A percentile compares a stretch with the other conserved stretches of the same genome.
Conservation (phyloP, 2,888 invertebrate species). For the Crioceris asparagi region DNA sequence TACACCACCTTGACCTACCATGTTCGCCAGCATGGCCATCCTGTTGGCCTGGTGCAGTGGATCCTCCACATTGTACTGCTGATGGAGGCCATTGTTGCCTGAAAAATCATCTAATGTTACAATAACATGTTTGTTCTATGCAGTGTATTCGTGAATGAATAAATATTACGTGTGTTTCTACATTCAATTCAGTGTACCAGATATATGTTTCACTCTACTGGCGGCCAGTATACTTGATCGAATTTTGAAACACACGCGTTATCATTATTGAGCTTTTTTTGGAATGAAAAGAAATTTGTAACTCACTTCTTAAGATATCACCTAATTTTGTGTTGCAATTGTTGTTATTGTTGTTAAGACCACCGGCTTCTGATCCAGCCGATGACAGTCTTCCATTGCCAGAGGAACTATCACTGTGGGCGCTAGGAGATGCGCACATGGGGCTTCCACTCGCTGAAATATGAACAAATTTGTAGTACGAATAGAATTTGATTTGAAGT, state of each 20-base stretch:
- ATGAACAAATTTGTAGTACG: conserved; percentile 8
- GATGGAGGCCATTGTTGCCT: conserved; percentile 48
- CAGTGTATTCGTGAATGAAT: too few relatives aligned
- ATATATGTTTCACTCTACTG: too few relatives aligned
- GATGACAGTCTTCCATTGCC: conserved; percentile 70
- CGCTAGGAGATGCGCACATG: conserved; percentile 72
- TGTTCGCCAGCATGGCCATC: conserved; percentile 62
- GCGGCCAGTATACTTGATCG: too few relatives aligned
- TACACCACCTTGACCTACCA: conserved; percentile 52
- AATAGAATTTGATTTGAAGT: too few relatives aligned
- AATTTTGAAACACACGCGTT: background rate
- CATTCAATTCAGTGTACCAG: too few relatives aligned
- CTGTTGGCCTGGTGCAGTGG: conserved; percentile 46
- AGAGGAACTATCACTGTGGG: conserved; percentile 78
- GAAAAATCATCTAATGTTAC: too few relatives aligned
- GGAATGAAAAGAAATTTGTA: background rate
- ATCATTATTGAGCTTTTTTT: background rate
- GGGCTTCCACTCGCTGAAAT: conserved; percentile 45
- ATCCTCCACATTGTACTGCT: conserved; percentile 54
- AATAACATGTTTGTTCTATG: too few relatives aligned
- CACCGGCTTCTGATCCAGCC: conserved; percentile 66
- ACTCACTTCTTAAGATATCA: conserved; percentile 40
- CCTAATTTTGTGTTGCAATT: conserved; percentile 50
- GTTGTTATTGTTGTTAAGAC: conserved; percentile 57
- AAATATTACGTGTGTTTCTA: too few relatives aligned